Evolutionary conservation across 2,888 invertebrate species (phyloP), one percentile per base, ranked within the genome.

Genomic region (Drosophila greeni): DNA sequence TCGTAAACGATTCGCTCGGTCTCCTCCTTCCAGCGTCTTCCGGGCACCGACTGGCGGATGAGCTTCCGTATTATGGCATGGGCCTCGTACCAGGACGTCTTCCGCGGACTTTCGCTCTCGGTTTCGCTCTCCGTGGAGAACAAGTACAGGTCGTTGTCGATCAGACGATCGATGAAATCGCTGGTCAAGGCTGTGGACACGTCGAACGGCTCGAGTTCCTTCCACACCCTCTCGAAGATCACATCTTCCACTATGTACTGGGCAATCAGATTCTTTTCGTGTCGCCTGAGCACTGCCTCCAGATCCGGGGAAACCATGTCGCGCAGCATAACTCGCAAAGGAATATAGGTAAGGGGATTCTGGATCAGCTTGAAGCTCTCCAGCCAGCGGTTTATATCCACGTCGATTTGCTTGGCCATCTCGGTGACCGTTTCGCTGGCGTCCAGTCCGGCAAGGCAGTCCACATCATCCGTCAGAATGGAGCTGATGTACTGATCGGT

Each of bases 401-500:
- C 86, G 70, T 94, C 93, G 33, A 93, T 90, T 73, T 90, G 89
- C 5, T 88, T 87, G 1, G 93, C 92, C 43, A 92, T 71, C 8
- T 88, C 84, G 18, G 89, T 84, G 26, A 93, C 89, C 67, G 92
- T 91, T 3, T 87, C 74, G 11, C 89, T 86, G 0, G 93, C 91
- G 68, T 92, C 90, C 18, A 90, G 87, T 16, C 91, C 90, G 0
- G 92, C 91, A 3, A 90, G 89, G 67, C 90, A 89, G n/a, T 92
- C 90, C 68, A 92, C 89, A 20, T 92, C 91, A 62, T 91, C 91
- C 5, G 91, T 88, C n/a, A 94, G 90, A 12, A 94, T 90, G 70
- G 91, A 91, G 74, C 92, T 91, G 39, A 94, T 88, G 84, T 92
- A 94, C 5, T 90, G 86, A 62, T 93, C 91, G 0, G 93, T 91